These are phyloP conservation scores for Pyralis farinalis DNA, from an alignment of 2,888 invertebrate genomes.

Conservation along the genomic window DNA sequence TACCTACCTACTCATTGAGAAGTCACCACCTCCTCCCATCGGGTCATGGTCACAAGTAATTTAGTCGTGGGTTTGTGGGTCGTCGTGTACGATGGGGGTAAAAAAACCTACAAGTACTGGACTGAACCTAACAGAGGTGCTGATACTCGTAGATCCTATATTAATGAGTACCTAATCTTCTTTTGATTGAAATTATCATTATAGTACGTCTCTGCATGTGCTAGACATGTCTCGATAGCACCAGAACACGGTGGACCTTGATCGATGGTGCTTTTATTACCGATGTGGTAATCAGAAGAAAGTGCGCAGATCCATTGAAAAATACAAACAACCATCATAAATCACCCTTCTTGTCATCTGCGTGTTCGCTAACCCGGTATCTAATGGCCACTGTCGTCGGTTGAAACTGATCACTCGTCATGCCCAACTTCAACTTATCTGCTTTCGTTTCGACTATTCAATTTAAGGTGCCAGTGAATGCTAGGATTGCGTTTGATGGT, in stretches of 20 bases:
- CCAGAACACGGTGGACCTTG: not conserved
- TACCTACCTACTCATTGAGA: no score
- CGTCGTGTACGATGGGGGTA: no score
- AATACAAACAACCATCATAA: constrained; percentile 14
- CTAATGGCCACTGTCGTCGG: constrained; percentile 17
- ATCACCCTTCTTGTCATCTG: constrained; percentile 17
- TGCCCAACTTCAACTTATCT: constrained; percentile 12
- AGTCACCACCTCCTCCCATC: no score
- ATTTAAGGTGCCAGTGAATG: not conserved
- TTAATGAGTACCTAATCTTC: no score
- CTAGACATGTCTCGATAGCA: no score
- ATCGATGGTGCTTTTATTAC: not conserved
- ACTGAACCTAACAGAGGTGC: no score
- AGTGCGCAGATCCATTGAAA: constrained; percentile 10
- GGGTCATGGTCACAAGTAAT: no score
- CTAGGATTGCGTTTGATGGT: not conserved
- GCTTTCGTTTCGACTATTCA: constrained; percentile 5
- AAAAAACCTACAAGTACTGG: no score
- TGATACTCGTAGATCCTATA: no score
- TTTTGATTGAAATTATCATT: no score
- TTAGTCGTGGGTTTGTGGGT: no score
- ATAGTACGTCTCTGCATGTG: no score
- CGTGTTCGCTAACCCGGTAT: constrained; percentile 13
- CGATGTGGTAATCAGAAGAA: constrained; percentile 11
- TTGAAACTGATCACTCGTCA: constrained; percentile 15